Base-by-base conservation (phyloP, 2,888 invertebrate genomes). In the Tenodera sinensis region DNA sequence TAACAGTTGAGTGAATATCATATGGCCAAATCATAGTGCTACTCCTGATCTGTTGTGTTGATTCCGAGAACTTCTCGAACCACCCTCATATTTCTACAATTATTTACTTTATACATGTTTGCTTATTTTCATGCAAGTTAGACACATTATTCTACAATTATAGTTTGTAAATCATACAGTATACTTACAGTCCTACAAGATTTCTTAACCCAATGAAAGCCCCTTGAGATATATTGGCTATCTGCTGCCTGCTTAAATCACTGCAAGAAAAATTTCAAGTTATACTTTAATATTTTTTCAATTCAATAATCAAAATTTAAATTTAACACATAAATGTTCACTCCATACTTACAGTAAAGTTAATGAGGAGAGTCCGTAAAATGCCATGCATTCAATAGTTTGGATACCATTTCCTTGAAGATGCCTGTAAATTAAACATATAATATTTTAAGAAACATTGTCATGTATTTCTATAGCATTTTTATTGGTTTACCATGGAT, bases 291-390 rank as follows among this genome's bases (percentile, higher is more conserved):
- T 42, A 12, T 42, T 42, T 85, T 34, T n/a, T 6, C 7, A 34
- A 4, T 85, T 27, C 27, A 27, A 34, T 15, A 27, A 20, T 42
- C n/a, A 34, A 20, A 42, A n/a, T 27, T 15, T 42, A 85, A 25
- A 14, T 83, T 28, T 12, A 2, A 15, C 25, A 82, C 82, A 82
- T 42, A n/a, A 86, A 2, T 28, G 28, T 27, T 83, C 34, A 28
- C 27, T 25, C 1, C 71, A 15, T 91, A 93, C 94, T 93, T 92
- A 94, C 94, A 94, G 91, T 28, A 92, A 92, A 25, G 92, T 91
- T 20, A 93, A 91, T 7, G 92, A 92, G 9, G 92, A 93, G 4
- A 93, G 91, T 12, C 93, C 93, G 88, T 92, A 92, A 89, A 93
- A 93, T 6, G 93, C 92, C 91, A 91, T 91, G 0, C 92, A 91